Percentiles rank a stretch among this genome's conserved stretches.
Evolutionary conservation across 92 coral and sea anemone genomes (phyloP).

Genomic region (Nematostella vectensis): DNA sequence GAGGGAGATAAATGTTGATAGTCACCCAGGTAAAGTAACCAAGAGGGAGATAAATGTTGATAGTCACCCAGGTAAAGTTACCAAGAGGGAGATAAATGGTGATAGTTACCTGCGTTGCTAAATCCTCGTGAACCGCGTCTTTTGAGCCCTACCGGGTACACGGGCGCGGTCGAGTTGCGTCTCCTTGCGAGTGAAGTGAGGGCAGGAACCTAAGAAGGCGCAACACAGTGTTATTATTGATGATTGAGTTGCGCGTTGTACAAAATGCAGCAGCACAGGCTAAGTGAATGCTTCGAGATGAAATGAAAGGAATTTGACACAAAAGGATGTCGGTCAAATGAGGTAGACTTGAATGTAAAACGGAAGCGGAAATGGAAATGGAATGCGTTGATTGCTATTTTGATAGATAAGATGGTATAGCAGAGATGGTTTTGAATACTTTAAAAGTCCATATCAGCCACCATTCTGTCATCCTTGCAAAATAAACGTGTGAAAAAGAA

Average conservation of each 20-base stretch:
- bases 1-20: neutral
- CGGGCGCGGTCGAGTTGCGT: constrained; percentile 50
- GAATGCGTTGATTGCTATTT: no score
- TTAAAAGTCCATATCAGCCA: no score
- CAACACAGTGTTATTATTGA: neutral
- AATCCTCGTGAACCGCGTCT: constrained; percentile 47
- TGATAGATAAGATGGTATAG: no score
- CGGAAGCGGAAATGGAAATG: no score
- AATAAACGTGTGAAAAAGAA: no score
- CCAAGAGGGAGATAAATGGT: neutral
- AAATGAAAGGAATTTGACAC: no score
- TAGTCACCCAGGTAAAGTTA: no score
- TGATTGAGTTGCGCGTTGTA: neutral
- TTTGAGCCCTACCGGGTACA: constrained; percentile 77
- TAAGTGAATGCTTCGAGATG: no score
- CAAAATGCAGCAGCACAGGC: neutral
- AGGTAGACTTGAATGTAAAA: no score
- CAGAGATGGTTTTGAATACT: no score
- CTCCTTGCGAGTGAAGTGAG: constrained; percentile 65
- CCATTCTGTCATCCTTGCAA: no score
- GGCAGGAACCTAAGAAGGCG: constrained; percentile 55
- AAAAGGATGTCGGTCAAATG: no score
- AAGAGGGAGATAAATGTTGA: neutral
- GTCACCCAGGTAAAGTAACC: constrained; percentile 59
- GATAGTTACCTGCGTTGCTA: constrained; percentile 48